A percentile compares a stretch with the other conserved stretches of the same genome.
phyloP scores from a whole-genome alignment of 2,113 vertebrate species.

The Antennarius striatus region DNA sequence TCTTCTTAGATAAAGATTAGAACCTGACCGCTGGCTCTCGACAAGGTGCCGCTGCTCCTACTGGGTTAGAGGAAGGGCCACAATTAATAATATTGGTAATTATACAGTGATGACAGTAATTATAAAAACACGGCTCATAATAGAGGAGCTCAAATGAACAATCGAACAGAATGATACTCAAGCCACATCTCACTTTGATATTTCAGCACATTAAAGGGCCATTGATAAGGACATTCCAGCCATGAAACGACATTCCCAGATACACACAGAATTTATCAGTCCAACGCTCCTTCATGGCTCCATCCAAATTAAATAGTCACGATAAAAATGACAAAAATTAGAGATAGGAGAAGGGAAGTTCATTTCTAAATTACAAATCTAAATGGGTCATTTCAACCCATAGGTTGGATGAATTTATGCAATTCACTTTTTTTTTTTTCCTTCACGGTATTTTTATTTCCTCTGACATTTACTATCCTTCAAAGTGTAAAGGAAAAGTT shows the following conservation, averaged over 20 bases:
- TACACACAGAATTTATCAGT: slow-evolving; percentile 68
- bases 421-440: slow-evolving; percentile 61
- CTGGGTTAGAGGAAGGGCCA: slow-evolving; percentile 19
- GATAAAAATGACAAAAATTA: slow-evolving; percentile 75
- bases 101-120: slow-evolving; percentile 44
- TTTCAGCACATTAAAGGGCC: slow-evolving; percentile 69
- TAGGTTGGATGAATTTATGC: slow-evolving; percentile 75
- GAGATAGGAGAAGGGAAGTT: slow-evolving; percentile 72
- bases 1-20: slow-evolving; percentile 64
- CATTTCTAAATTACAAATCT: slow-evolving; percentile 73
- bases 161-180: slow-evolving; percentile 53
- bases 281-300: slow-evolving; percentile 63
- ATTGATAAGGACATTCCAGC: slow-evolving; percentile 70
- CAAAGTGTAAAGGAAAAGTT: slow-evolving; percentile 40
- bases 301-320: slow-evolving; percentile 65
- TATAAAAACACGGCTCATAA: slow-evolving; percentile 58
- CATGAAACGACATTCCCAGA: slow-evolving; percentile 61
- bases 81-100: slow-evolving; percentile 52
- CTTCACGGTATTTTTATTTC: slow-evolving; percentile 64
- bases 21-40: slow-evolving; percentile 42
- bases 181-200: slow-evolving; percentile 52
- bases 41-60: slow-evolving; percentile 32
- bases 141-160: slow-evolving; percentile 49
- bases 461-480: slow-evolving; percentile 65
- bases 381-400: slow-evolving; percentile 77